These are phyloP conservation scores for Ptilorrhoa leucosticta DNA, from an alignment of 2,113 vertebrate species.

Conservation along the genomic window DNA sequence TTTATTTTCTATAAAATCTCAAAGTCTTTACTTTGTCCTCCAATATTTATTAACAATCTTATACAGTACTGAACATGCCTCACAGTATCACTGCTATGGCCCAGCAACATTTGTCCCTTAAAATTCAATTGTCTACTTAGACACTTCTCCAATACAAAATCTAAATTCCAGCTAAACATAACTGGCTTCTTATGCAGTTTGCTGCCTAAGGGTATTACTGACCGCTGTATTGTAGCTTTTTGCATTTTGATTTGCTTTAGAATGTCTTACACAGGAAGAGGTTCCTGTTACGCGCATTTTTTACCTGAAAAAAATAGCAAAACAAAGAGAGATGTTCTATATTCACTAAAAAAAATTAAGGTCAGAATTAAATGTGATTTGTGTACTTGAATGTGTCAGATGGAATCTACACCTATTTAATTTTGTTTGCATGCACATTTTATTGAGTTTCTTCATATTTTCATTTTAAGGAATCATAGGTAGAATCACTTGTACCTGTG, in stretches of 20 bases:
- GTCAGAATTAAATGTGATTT: background rate
- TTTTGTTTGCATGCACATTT: background rate
- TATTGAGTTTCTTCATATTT: background rate
- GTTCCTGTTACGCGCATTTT: background rate
- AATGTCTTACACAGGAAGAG: background rate
- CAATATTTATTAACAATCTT: background rate
- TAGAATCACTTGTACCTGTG: background rate
- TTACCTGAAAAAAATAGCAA: background rate
- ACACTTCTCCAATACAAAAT: background rate
- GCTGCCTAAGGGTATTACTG: background rate
- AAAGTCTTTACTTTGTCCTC: background rate
- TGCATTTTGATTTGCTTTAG: background rate
- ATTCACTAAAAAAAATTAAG: background rate
- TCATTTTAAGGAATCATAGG: background rate
- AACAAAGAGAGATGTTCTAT: background rate
- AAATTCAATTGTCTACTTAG: background rate
- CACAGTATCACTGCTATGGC: background rate
- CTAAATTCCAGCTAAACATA: background rate
- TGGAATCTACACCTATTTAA: background rate
- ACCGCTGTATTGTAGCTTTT: background rate
- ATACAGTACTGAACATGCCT: fast-evolving
- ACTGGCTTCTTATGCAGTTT: background rate
- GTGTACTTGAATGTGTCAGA: background rate
- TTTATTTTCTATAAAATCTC: background rate
- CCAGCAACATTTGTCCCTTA: background rate